A percentile compares a stretch with the other conserved stretches of the same genome.
Evolutionary conservation across 2,797 vertebrate species (phyloP).

Genomic region (Triplophysa yarkandensis): DNA sequence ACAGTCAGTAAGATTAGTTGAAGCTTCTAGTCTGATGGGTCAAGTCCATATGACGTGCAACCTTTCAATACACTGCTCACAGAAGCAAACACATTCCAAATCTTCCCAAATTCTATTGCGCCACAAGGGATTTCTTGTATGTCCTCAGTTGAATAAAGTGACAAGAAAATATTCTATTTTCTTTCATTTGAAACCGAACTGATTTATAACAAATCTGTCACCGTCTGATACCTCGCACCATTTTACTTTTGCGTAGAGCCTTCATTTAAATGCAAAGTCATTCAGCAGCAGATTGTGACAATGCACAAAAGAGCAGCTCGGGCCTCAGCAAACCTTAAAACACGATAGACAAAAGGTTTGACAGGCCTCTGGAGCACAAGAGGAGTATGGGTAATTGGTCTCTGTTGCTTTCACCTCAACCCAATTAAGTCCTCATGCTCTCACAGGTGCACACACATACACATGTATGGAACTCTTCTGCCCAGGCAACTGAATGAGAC

Average conservation of each 20-base stretch:
- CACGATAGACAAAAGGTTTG: conserved; percentile 51
- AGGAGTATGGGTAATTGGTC: conserved; percentile 60
- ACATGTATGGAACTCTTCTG: not conserved
- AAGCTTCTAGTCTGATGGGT: not conserved
- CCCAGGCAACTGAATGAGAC: conserved; percentile 1
- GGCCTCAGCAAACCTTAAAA: conserved; percentile 45
- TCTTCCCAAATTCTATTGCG: not conserved
- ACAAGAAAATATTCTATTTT: not conserved
- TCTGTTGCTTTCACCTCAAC: conserved; percentile 53
- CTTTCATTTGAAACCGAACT: conserved; percentile 28
- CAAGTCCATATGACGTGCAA: not conserved
- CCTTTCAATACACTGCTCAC: not conserved
- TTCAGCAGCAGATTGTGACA: conserved; percentile 44
- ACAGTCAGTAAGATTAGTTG: too few relatives aligned
- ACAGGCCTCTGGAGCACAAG: conserved; percentile 49
- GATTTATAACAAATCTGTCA: conserved; percentile 40
- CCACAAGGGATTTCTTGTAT: conserved; percentile 7
- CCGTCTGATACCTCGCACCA: conserved; percentile 36
- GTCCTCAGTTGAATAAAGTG: not conserved
- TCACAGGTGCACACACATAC: conserved; percentile 14
- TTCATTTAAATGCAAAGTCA: conserved; percentile 56
- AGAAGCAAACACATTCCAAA: conserved; percentile 2
- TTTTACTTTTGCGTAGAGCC: conserved; percentile 41
- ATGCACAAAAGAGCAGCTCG: conserved; percentile 41
- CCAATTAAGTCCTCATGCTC: conserved; percentile 57